These are phyloP conservation scores for Heliothis subflexa DNA, from an alignment of 1,140 invertebrate species.

Conservation along the genomic window DNA sequence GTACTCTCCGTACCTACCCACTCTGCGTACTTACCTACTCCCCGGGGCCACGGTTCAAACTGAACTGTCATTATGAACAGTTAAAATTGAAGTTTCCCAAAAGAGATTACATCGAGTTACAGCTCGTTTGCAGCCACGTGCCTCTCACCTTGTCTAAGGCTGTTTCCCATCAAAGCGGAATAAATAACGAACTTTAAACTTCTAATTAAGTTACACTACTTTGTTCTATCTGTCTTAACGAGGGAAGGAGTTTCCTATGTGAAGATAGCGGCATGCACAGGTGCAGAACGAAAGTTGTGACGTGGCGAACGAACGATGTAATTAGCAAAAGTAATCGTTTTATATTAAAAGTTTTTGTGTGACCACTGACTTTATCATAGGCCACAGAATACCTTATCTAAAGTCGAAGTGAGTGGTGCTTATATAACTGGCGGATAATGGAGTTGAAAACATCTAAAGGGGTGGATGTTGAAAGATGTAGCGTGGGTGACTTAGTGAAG, in stretches of 20 bases:
- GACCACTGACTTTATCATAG: background rate
- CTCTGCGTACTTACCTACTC: background rate
- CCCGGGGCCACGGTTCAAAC: background rate
- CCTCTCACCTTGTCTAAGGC: slow-evolving; percentile 23
- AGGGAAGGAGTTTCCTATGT: slow-evolving; percentile 19
- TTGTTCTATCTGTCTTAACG: slow-evolving; percentile 34
- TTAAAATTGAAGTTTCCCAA: slow-evolving; percentile 41
- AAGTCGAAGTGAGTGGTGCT: too few relatives aligned
- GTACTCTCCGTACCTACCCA: background rate
- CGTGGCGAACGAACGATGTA: background rate
- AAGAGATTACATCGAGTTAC: slow-evolving; percentile 41
- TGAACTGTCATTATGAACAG: slow-evolving; percentile 35
- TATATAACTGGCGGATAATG: too few relatives aligned
- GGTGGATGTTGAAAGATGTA: too few relatives aligned
- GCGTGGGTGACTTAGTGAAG: too few relatives aligned
- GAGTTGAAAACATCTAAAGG: too few relatives aligned
- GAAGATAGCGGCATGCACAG: slow-evolving; percentile 23
- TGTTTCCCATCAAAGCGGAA: slow-evolving; percentile 21
- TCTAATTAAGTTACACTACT: slow-evolving; percentile 43
- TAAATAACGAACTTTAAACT: slow-evolving; percentile 30
- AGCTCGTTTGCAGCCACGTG: slow-evolving; percentile 27
- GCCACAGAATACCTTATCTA: too few relatives aligned
- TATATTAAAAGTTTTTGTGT: background rate
- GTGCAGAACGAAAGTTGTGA: slow-evolving; percentile 1
- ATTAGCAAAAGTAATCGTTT: slow-evolving; percentile 29